Base-by-base conservation (phyloP, 2,113 vertebrate genomes). In the Brachionichthys hirsutus region DNA sequence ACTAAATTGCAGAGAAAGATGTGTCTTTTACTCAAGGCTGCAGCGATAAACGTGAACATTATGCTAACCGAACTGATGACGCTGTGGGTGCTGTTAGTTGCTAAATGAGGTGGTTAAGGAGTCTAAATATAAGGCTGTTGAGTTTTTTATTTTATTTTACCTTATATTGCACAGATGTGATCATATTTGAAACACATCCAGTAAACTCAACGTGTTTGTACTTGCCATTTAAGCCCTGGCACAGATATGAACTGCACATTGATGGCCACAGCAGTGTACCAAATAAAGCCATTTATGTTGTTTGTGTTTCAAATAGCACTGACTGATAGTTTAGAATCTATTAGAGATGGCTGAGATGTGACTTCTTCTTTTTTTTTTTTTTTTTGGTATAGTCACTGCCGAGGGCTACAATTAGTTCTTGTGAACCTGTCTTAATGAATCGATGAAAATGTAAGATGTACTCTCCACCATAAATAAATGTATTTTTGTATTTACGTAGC, bases 71-170 rank as follows among this genome's bases (percentile, higher is more conserved):
- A 70, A 57, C 54, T 68, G 74, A 76, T 73, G 77, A 64, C 75
- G 52, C 62, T 74, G 49, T 71, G 72, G 80, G 57, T 61, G 60
- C 55, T 56, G 40, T 36, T 22, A 16, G 19, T 43, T 38, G 62
- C 60, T 71, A 85, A 77, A 83, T 74, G 65, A 68, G 58, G 59
- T 76, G 55, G 47, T 62, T 67, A 55, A 75, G 4, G 42, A 19
- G 52, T 64, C 40, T 48, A 77, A 66, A 80, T 73, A 30, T 30
- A 30, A 30, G 24, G 8, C 1, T 30, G 8, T 30, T 30, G 8
- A 30, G 24, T 45, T 62, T 20, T n/a, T n/a, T n/a, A n/a, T n/a
- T n/a, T 34, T 52, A 49, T 54, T 62, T 70, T 43, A 34, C 51
- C 54, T 57, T n/a, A 41, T 54, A 48, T 38, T 15, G 35, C 24